These are phyloP conservation scores for Scaptomyza tumidula DNA, from an alignment of 2,888 invertebrate species.

Conservation along the genomic window DNA sequence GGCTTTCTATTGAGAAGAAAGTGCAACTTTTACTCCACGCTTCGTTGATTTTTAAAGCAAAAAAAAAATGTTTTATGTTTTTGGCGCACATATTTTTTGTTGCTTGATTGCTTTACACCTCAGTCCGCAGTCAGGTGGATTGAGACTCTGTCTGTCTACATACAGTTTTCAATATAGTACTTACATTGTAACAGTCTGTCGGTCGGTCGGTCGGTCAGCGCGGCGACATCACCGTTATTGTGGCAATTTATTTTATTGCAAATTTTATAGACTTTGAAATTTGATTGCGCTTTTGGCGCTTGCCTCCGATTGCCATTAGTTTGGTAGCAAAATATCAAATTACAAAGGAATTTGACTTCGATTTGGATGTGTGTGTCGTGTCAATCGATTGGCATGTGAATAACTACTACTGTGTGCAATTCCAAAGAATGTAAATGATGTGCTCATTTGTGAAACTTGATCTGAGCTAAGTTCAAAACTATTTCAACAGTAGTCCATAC, in stretches of 20 bases:
- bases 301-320: constrained; percentile 44
- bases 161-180: constrained; percentile 1
- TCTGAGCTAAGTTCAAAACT: constrained; percentile 23
- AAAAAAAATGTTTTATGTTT: constrained; percentile 80
- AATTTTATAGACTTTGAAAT: constrained; percentile 74
- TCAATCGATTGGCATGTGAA: constrained; percentile 32
- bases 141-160: neutral
- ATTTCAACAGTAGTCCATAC: constrained; percentile 25
- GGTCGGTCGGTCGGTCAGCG: neutral
- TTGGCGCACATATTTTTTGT: constrained; percentile 43
- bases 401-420: constrained; percentile 42
- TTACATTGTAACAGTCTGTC: constrained; percentile 46
- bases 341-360: constrained; percentile 69
- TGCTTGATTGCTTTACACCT: constrained; percentile 67
- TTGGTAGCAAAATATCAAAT: constrained; percentile 70
- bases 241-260: constrained; percentile 77
- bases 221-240: constrained; percentile 63
- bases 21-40: constrained; percentile 73
- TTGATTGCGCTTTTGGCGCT: constrained; percentile 65
- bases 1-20: constrained; percentile 77
- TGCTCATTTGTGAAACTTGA: constrained; percentile 20
- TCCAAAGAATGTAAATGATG: constrained; percentile 43
- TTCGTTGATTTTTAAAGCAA: constrained; percentile 74
- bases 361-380: constrained; percentile 46
- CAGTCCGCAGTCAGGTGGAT: constrained; percentile 17